Conservation (phyloP, 2,797 vertebrate species). For the Adrianichthys oophorus region DNA sequence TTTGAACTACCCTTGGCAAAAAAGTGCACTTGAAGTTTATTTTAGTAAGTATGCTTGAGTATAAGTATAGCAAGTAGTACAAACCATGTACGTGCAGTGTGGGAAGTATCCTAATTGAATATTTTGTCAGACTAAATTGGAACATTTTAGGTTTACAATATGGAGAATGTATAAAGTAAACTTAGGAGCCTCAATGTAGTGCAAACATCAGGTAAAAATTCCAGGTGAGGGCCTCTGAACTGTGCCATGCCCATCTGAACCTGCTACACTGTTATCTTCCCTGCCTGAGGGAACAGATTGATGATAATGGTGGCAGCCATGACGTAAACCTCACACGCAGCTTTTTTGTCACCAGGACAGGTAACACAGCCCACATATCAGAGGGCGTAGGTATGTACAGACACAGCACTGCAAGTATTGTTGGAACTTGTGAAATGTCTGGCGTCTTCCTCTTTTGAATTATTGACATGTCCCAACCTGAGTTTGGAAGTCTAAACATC, state of each 20-base stretch:
- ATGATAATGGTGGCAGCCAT: constrained; percentile 19
- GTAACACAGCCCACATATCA: constrained; percentile 16
- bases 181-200: background rate
- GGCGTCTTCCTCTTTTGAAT: background rate
- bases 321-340: constrained; percentile 24
- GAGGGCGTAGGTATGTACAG: constrained; percentile 17
- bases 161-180: too few relatives aligned
- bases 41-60: too few relatives aligned
- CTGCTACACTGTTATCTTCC: constrained; percentile 32
- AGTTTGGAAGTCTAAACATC: too few relatives aligned
- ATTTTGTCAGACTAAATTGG: too few relatives aligned
- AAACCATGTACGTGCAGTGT: too few relatives aligned
- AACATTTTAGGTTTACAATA: too few relatives aligned
- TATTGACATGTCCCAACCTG: background rate
- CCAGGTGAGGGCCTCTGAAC: constrained; percentile 7
- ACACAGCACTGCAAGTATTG: constrained; percentile 6
- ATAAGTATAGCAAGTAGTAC: too few relatives aligned
- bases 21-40: too few relatives aligned
- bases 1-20: background rate
- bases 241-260: constrained; percentile 33
- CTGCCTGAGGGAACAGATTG: constrained; percentile 35
- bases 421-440: constrained; percentile 10
- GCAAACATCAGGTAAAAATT: constrained; percentile 7
- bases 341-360: constrained; percentile 24
- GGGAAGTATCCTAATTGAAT: too few relatives aligned